A percentile compares a stretch with the other conserved stretches of the same genome.
Conservation (phyloP, 2,113 vertebrate genomes). For the Platanista minor region DNA sequence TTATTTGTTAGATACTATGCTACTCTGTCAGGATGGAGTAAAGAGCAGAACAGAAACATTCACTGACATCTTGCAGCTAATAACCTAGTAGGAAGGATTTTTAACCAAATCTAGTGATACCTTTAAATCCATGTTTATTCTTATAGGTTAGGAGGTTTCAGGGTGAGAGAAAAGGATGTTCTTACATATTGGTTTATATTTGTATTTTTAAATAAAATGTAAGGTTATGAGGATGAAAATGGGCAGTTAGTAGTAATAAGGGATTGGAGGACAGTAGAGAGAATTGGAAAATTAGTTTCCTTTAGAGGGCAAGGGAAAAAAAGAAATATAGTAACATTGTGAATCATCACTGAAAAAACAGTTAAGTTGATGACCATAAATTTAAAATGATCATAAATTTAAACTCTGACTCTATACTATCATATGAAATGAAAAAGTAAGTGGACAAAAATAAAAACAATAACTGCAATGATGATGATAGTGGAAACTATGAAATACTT, state of each 20-base stretch:
- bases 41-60: neutral
- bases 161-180: neutral
- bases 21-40: neutral
- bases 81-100: neutral
- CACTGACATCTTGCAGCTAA: neutral
- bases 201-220: neutral
- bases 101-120: neutral
- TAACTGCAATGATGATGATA: neutral
- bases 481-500: neutral
- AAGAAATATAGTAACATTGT: neutral
- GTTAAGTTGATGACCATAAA: neutral
- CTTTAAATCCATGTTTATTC: neutral
- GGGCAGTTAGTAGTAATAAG: neutral
- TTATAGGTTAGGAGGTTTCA: neutral
- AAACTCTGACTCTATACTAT: neutral
- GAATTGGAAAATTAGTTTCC: neutral
- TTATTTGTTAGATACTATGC: neutral
- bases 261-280: neutral
- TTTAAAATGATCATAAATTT: neutral
- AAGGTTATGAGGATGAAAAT: neutral
- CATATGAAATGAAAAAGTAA: neutral
- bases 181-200: neutral
- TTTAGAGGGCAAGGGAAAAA: neutral
- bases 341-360: neutral
- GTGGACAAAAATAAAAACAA: neutral